Percentiles rank a stretch among this genome's conserved stretches.
phyloP scores from a whole-genome alignment of 2,888 invertebrate species.

The Cheilosia impressa region DNA sequence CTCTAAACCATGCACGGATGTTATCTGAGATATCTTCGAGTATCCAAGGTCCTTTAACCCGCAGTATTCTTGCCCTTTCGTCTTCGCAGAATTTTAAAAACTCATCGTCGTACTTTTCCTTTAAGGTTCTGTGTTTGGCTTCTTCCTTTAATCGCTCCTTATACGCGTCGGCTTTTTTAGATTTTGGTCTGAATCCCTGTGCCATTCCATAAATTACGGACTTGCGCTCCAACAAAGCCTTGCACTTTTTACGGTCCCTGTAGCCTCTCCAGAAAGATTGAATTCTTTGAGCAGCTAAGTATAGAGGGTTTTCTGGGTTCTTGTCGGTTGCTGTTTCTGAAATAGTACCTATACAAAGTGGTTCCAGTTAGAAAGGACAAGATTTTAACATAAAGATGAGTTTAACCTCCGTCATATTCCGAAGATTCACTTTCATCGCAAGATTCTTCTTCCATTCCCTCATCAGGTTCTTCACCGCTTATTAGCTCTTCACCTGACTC shows the following conservation, averaged over 20 bases:
- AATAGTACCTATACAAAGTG: not conserved
- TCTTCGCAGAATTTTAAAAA: conserved; percentile 82
- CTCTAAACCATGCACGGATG: conserved; percentile 89
- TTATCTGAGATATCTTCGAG: conserved; percentile 90
- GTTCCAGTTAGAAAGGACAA: too few species aligned
- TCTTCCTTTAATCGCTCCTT: conserved; percentile 76
- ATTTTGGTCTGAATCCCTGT: conserved; percentile 79
- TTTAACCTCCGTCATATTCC: not conserved
- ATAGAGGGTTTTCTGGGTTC: not conserved
- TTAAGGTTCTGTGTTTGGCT: conserved; percentile 34
- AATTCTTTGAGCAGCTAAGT: conserved; percentile 77
- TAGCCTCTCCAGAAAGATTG: conserved; percentile 79
- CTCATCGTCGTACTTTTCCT: conserved; percentile 78
- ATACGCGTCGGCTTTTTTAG: conserved; percentile 78
- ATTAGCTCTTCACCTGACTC: conserved; percentile 4
- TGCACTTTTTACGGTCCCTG: conserved; percentile 76
- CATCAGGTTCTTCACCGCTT: not conserved
- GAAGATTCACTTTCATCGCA: conserved; percentile 8
- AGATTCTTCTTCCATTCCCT: conserved; percentile 18
- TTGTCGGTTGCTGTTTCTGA: not conserved
- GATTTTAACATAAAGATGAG: too few species aligned
- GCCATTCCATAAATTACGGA: conserved; percentile 82
- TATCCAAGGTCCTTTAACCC: conserved; percentile 85
- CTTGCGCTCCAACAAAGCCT: conserved; percentile 77
- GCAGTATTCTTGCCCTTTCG: conserved; percentile 84